Percentiles rank a stretch among this genome's conserved stretches.
Conservation (phyloP, 2,797 vertebrate species). For the Potorous gilbertii region DNA sequence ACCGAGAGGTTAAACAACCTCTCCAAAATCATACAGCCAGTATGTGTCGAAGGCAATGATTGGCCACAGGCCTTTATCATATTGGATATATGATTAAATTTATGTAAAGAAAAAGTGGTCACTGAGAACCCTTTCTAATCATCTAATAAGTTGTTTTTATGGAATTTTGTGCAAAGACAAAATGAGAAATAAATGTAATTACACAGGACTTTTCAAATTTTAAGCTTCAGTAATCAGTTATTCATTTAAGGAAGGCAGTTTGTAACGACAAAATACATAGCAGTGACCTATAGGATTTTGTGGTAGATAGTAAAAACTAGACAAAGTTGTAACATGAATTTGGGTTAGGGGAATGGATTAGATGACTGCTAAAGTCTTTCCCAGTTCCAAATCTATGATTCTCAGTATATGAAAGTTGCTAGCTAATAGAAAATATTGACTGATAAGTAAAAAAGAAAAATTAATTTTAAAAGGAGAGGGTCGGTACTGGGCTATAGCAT, state of each 20-base stretch:
- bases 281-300: neutral
- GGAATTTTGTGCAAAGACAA: neutral
- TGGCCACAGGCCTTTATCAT: neutral
- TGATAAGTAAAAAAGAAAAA: neutral
- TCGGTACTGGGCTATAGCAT: neutral
- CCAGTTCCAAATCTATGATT: neutral
- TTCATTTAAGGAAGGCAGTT: neutral
- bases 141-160: neutral
- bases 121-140: neutral
- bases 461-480: neutral
- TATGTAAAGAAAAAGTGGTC: neutral
- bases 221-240: neutral
- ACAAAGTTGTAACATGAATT: neutral
- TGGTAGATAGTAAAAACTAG: neutral
- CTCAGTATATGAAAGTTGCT: neutral
- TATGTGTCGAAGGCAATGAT: neutral
- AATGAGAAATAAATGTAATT: neutral
- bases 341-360: neutral
- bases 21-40: neutral
- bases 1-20: neutral
- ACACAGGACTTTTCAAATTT: neutral
- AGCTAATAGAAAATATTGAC: neutral
- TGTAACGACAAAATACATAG: neutral
- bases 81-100: neutral
- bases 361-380: neutral